Evolutionary conservation across 37 sponge, comb jelly and placozoan species (phyloP).

Genomic region (Geodia barretti): DNA sequence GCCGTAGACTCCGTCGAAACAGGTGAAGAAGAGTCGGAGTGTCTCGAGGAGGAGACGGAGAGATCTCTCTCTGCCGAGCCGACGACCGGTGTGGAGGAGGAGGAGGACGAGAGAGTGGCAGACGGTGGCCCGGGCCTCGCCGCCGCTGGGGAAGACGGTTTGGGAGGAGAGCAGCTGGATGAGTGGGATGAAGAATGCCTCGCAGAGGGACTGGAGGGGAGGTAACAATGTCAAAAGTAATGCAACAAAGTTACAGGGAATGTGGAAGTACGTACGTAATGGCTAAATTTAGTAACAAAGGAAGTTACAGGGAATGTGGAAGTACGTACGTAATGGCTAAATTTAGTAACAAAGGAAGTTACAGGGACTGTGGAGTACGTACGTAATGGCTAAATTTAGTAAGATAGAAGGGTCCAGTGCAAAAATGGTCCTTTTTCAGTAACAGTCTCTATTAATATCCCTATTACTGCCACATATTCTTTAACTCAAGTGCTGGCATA

Average conservation of each 20-base stretch:
- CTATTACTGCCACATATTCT: too few relatives aligned
- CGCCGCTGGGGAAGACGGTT: constrained; percentile 67
- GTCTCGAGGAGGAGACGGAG: constrained; percentile 20
- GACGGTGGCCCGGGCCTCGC: constrained; percentile 45
- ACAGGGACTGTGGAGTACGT: too few relatives aligned
- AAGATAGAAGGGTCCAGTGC: too few relatives aligned
- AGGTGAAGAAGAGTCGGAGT: constrained; percentile 51
- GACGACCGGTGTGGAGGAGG: constrained; percentile 38
- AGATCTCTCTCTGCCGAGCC: constrained; percentile 48
- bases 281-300: too few relatives aligned
- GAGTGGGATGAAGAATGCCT: constrained; percentile 61
- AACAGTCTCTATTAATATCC: too few relatives aligned
- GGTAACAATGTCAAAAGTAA: neutral
- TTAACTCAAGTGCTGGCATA: too few relatives aligned
- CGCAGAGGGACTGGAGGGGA: constrained; percentile 21
- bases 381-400: too few relatives aligned
- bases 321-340: too few relatives aligned
- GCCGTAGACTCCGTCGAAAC: constrained; percentile 40
- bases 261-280: neutral
- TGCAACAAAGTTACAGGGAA: neutral
- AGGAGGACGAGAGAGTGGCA: constrained; percentile 61
- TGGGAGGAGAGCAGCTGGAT: constrained; percentile 78
- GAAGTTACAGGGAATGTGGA: too few relatives aligned
- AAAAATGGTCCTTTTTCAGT: too few relatives aligned
- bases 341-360: too few relatives aligned